Base-by-base conservation (phyloP, 2,797 vertebrate genomes). In the Florisuga fusca region DNA sequence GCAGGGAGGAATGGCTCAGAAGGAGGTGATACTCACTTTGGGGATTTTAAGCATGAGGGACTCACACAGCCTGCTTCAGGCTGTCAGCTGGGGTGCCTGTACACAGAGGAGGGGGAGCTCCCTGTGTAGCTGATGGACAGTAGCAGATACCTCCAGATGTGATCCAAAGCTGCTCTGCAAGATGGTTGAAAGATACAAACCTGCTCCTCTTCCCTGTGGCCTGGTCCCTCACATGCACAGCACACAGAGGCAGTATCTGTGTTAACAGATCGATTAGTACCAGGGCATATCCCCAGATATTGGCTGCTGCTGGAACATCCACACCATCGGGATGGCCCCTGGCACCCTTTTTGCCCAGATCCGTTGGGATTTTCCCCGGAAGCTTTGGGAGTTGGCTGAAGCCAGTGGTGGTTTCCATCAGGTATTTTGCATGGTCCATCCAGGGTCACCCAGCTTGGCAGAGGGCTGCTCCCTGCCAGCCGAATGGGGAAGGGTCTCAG, bases 331-430 rank as follows among this genome's bases (percentile, higher is more conserved):
- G 19, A 53, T 38, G 29, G 23, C 22, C 12, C 22, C 15, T 63
- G 36, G 34, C 22, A 12, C 58, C 18, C 22, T 64, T 87, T 55
- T 38, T 62, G 33, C 29, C 36, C 31, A 50, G 23, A 89, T 36
- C 27, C 9, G 16, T 22, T 31, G 34, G 41, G 59, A 34, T 76
- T 84, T 55, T 67, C 27, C 48, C 15, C 0, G 3, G 9, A 29
- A 20, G 12, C 5, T 33, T 12, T 71, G 71, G 63, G 63, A 71
- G 33, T 8, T 55, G 58, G 7, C 77, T 26, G 57, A 54, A 87
- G 12, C 41, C 64, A 61, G 41, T 14, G 26, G 41, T 10, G 0
- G 0, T 48, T 72, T 76, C 55, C 45, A 33, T 7, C 3, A 0
- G 43, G 15, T 8, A 6, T 50, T 71, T 71, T 61, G n/a, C 54